Base-by-base conservation (phyloP, 2,888 invertebrate species). In the Hecatera dysodea region DNA sequence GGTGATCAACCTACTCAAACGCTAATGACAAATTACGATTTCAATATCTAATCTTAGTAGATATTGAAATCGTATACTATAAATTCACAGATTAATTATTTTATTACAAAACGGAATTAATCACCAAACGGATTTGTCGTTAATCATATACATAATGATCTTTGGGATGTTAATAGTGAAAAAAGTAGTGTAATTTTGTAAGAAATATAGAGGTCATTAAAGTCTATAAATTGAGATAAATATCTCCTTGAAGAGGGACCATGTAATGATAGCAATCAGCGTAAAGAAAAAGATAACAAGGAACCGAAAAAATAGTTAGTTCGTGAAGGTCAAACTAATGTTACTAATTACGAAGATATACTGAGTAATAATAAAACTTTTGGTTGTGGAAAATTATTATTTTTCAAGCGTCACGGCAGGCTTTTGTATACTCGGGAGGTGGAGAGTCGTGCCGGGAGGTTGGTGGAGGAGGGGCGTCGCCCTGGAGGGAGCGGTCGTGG, bases 261-360 rank as follows among this genome's bases (percentile, higher is more conserved):
- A 24, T 66, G 60, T 85, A 82, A 80, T 72, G 80, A 71, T 55
- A 55, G 83, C 17, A 75, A 72, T 85, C 85, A 82, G 48, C 19
- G 27, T 52, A 53, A 66, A 63, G 42, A 65, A 74, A 63, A 24
- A 64, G 74, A 82, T 81, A 84, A 67, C 55, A 73, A 70, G 66
- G 15, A 22, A 27, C 46, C 17, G 50, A 67, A 75, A 61, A 73
- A 74, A 61, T 57, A 15, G 12, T 53, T 52, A 48, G 64, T 74
- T 74, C 44, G 27, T 29, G 56, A 68, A 80, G 66, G 61, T 70
- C 57, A 59, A 63, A 79, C 55, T 52, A 70, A 83, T 68, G 64
- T 46, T 39, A 19, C 29, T 52, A 60, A 63, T 66, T 69, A 69
- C 24, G 42, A 46, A 69, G 5, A 81, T 61, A 27, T 63, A 50